Base-by-base conservation (phyloP, 2,888 invertebrate genomes). In the Drosophila atripex region DNA sequence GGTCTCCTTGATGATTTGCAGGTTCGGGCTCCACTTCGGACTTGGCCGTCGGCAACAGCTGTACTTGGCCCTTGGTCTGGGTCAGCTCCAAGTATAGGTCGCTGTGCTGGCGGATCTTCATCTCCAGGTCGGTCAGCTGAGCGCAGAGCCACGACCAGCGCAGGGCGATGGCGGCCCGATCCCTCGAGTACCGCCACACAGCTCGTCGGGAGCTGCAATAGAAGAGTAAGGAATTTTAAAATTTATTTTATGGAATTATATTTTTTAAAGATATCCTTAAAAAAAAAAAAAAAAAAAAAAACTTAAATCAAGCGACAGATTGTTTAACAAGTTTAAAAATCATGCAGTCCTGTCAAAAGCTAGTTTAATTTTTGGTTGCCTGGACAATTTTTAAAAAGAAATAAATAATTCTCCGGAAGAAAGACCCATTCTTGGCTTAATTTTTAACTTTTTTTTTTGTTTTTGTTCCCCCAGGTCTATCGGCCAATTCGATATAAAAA, bases 61-160 rank as follows among this genome's bases (percentile, higher is more conserved):
- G 90, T 18, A 95, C 93, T 50, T 92, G 88, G 11, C 94, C 95
- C 90, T 95, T 95, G 65, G 92, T 91, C 47, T 93, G 90, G 51
- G 94, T 92, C 61, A 94, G 91, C 91, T 95, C 95, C 79, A 93
- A 93, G 87, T 95, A 95, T 60, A 97, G 92, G 69, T 98, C 97
- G 82, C 93, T 95, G 90, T 97, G 96, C 91, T 97, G 97, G 0
- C 97, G 94, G 80, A 98, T 97, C 90, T 95, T 95, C 91, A 97
- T 97, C 90, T 98, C 98, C 88, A 98, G 92, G 92, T 98, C 98
- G 32, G 96, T 95, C 54, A 98, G 95, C 91, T 98, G 98, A n/a
- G 97, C 95, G 82, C 97, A 95, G 18, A 98, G 92, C 98, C 98
- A 98, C 57, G 96, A 95, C 97, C 97, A 98, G 49, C 97, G 94